These are phyloP conservation scores for Steatocranus sp. DNA, from an alignment of 2,797 vertebrate genomes.

Conservation along the genomic window DNA sequence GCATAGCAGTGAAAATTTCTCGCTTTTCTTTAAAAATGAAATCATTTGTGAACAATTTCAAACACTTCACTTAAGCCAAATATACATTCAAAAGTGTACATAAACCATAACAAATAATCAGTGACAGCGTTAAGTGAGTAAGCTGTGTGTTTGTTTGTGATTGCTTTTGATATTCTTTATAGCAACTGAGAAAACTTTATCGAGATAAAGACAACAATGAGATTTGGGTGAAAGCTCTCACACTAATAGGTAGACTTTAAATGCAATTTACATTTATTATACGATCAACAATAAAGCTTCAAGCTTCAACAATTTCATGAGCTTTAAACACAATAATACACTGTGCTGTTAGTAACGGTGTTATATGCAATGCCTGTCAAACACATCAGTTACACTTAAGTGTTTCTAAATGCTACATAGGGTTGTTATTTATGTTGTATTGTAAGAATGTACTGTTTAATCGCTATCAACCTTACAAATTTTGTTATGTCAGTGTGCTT, in stretches of 20 bases:
- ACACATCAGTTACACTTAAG: background rate
- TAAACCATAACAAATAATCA: background rate
- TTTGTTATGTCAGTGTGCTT: background rate
- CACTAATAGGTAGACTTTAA: background rate
- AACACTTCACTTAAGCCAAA: background rate
- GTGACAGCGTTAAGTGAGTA: fast-evolving
- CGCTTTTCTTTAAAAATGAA: background rate
- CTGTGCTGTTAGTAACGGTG: background rate
- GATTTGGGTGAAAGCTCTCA: background rate
- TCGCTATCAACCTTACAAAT: background rate
- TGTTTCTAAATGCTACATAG: background rate
- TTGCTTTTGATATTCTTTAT: background rate
- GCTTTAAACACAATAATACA: background rate
- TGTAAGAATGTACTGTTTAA: background rate
- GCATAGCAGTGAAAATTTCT: background rate
- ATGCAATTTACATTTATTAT: background rate
- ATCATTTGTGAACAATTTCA: background rate
- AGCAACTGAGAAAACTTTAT: background rate
- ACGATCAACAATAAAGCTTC: background rate
- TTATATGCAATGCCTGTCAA: background rate
- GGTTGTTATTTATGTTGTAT: background rate
- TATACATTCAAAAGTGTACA: background rate
- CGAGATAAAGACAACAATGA: background rate
- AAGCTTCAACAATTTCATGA: background rate
- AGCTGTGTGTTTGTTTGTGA: background rate